Evolutionary conservation across 2,888 invertebrate species (phyloP).

Genomic region (Philonicus albiceps): DNA sequence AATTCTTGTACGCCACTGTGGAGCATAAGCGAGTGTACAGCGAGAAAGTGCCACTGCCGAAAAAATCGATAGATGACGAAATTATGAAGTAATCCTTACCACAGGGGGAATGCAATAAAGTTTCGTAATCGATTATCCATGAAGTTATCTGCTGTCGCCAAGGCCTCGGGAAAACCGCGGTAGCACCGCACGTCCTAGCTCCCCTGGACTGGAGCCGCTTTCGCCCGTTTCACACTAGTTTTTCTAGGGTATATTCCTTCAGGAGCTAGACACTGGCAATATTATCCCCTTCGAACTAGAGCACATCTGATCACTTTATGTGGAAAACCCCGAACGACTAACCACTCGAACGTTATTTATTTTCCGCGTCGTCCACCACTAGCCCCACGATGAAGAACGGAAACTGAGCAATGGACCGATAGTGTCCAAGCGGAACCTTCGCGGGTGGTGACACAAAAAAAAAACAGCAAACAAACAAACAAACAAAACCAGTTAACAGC

Average conservation of each 20-base stretch:
- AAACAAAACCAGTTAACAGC: background rate
- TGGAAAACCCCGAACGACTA: background rate
- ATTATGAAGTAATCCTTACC: slow-evolving; percentile 43
- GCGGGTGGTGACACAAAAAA: background rate
- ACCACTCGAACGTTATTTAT: background rate
- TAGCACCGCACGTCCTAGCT: background rate
- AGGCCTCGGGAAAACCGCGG: background rate
- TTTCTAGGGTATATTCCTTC: background rate
- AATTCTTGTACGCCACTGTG: background rate
- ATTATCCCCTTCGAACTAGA: background rate
- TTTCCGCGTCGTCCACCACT: background rate
- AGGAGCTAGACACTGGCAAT: background rate
- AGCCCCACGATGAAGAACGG: background rate
- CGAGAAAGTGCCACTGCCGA: slow-evolving; percentile 3
- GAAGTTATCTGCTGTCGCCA: slow-evolving; percentile 14
- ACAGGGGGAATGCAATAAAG: slow-evolving; percentile 28
- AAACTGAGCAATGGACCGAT: background rate
- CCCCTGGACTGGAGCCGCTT: background rate
- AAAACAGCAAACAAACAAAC: too few species aligned
- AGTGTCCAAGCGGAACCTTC: background rate
- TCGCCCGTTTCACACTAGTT: background rate
- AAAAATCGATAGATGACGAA: slow-evolving; percentile 42
- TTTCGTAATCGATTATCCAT: slow-evolving; percentile 42
- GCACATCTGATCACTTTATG: background rate
- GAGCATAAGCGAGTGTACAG: too few species aligned